Evolutionary conservation across 2,888 invertebrate species (phyloP).

Genomic region (Xestoiulus laeticollis): DNA sequence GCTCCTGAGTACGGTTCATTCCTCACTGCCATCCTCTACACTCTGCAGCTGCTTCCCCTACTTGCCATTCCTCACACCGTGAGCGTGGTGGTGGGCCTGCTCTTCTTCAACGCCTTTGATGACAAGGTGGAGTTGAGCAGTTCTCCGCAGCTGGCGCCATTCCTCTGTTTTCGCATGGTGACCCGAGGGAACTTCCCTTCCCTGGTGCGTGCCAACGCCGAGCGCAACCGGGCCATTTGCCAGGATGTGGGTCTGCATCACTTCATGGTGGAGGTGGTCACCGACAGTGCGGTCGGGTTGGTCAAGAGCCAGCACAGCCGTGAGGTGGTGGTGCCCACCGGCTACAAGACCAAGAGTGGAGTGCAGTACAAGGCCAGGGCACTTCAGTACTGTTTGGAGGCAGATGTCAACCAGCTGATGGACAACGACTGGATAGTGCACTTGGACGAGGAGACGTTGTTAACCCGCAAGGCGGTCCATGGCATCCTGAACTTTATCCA

Average conservation of each 20-base stretch:
- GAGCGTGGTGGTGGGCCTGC: slow-evolving; percentile 86
- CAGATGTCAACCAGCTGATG: slow-evolving; percentile 81
- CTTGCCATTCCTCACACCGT: slow-evolving; percentile 86
- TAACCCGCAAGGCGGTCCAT: slow-evolving; percentile 89
- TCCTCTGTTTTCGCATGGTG: slow-evolving; percentile 92
- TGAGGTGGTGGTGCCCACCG: slow-evolving; percentile 82
- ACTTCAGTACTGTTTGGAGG: slow-evolving; percentile 93
- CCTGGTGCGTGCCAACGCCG: slow-evolving; percentile 85
- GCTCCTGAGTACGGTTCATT: slow-evolving; percentile 82
- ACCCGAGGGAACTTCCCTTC: slow-evolving; percentile 94
- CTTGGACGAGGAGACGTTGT: slow-evolving; percentile 93
- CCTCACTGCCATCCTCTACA: slow-evolving; percentile 78
- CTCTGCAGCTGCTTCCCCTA: slow-evolving; percentile 80
- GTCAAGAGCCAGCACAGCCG: slow-evolving; percentile 77
- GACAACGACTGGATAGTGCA: slow-evolving; percentile 98
- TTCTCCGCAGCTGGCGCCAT: slow-evolving; percentile 89
- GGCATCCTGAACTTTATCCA: slow-evolving; percentile 93
- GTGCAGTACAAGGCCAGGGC: slow-evolving; percentile 95
- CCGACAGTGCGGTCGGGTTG: slow-evolving; percentile 80
- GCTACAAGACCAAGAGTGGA: slow-evolving; percentile 87
- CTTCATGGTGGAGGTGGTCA: slow-evolving; percentile 95
- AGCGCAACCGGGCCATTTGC: slow-evolving; percentile 86
- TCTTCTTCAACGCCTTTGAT: slow-evolving; percentile 93
- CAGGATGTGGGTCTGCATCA: slow-evolving; percentile 91
- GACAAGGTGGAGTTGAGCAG: slow-evolving; percentile 89